Base-by-base conservation (phyloP, 2,797 vertebrate genomes). In the Coccyzus lansbergi region DNA sequence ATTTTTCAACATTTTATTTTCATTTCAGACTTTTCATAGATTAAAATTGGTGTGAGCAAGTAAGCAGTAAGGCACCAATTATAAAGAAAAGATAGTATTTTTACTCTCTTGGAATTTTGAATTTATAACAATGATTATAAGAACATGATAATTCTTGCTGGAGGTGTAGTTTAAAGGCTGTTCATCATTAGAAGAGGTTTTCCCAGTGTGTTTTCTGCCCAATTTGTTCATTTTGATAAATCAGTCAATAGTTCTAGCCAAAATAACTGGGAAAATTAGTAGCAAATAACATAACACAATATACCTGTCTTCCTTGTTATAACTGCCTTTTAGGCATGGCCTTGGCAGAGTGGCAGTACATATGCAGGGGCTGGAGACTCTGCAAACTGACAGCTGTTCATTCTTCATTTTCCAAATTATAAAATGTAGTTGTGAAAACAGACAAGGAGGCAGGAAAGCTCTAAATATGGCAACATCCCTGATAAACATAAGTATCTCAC, bases 161-260 rank as follows among this genome's bases (percentile, higher is more conserved):
- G 42, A 60, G 17, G 5, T 72, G 67, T 70, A 95, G 48, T 95
- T 94, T 82, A 83, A 48, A 79, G 38, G 9, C 20, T 94, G 49
- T 74, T 94, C 71, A 69, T 93, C 95, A 91, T 94, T 91, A 92
- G 69, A 49, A 63, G 82, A 92, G 68, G 81, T 90, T 94, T 90
- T 95, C 91, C 33, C 26, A 88, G 13, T 75, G 38, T 52, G 90
- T 96, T 94, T 92, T 86, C 67, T 72, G 38, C 85, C 86, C 59
- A 95, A 92, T 97, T 96, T 96, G 94, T 90, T 93, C 65, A 56
- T 85, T 95, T 94, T 83, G 88, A 86, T 90, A 69, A n/a, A 94
- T 76, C 80, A 96, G 96, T 93, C 89, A 95, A 82, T 92, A 91
- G 42, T 31, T 25, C 69, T 90, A 92, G 53, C 71, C 62, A 93